phyloP scores from a whole-genome alignment of 2,888 invertebrate species.

The Macaria liturata region DNA sequence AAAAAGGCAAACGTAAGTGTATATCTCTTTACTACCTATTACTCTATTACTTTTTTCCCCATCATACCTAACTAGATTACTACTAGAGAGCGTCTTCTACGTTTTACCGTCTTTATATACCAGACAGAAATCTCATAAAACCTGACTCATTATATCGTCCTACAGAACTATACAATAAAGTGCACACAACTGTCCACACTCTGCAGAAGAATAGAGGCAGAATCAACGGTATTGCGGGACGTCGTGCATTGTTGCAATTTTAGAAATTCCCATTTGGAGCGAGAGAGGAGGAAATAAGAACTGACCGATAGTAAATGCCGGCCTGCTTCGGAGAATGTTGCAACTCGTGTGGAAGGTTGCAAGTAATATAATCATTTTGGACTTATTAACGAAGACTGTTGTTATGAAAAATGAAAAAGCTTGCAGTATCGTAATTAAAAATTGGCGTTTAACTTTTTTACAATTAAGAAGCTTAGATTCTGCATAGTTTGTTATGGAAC shows the following conservation, averaged over 20 bases:
- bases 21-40: too few relatives aligned
- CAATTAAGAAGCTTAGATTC: too few relatives aligned
- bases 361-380: background rate
- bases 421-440: background rate
- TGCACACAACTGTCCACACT: constrained; percentile 16
- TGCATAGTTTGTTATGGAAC: too few relatives aligned
- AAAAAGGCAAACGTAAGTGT: too few relatives aligned
- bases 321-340: constrained; percentile 28
- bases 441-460: background rate
- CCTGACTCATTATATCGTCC: constrained; percentile 1
- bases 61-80: too few relatives aligned
- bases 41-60: too few relatives aligned
- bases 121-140: constrained; percentile 2
- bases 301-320: constrained; percentile 61
- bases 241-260: constrained; percentile 80
- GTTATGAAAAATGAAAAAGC: background rate
- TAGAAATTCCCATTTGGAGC: constrained; percentile 76
- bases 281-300: constrained; percentile 74
- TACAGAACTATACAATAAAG: constrained; percentile 16
- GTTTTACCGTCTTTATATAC: too few relatives aligned
- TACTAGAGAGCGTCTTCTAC: too few relatives aligned
- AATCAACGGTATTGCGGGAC: constrained; percentile 61
- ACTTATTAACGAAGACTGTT: background rate
- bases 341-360: background rate
- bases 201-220: constrained; percentile 44